Conservation (phyloP, 2,888 invertebrate genomes). For the Calephelis perditalis region DNA sequence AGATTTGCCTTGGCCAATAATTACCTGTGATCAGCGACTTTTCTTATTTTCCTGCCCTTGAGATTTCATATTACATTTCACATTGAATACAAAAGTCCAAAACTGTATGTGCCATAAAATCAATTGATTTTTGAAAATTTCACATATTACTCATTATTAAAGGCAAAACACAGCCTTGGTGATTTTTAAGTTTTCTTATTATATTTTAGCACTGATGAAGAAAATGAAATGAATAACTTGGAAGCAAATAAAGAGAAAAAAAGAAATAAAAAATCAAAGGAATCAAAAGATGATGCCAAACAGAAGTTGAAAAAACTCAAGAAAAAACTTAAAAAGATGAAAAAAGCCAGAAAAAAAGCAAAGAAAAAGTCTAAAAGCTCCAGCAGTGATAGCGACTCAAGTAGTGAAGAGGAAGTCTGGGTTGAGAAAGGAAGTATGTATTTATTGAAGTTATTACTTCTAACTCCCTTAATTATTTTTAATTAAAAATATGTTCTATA, state of each 20-base stretch:
- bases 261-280: constrained; percentile 59
- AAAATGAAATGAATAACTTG: constrained; percentile 48
- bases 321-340: constrained; percentile 71
- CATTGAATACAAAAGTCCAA: no score
- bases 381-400: constrained; percentile 54
- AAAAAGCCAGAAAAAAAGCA: constrained; percentile 73
- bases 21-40: no score
- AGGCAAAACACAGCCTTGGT: no score
- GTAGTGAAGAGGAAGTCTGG: constrained; percentile 79
- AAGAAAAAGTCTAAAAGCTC: constrained; percentile 61
- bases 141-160: no score
- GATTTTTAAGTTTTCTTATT: no score
- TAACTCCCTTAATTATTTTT: neutral
- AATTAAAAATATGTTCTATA: no score
- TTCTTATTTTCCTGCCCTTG: no score
- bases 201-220: constrained; percentile 64
- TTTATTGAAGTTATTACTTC: neutral
- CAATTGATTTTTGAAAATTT: no score
- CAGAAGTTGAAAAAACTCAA: constrained; percentile 77
- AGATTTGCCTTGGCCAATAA: no score
- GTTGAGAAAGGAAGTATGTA: constrained; percentile 80
- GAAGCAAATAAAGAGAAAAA: constrained; percentile 63
- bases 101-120: no score
- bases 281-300: constrained; percentile 68
- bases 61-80: no score